These are phyloP conservation scores for Aphaenogaster ashmeadi DNA, from an alignment of 1,140 invertebrate species.

Conservation along the genomic window DNA sequence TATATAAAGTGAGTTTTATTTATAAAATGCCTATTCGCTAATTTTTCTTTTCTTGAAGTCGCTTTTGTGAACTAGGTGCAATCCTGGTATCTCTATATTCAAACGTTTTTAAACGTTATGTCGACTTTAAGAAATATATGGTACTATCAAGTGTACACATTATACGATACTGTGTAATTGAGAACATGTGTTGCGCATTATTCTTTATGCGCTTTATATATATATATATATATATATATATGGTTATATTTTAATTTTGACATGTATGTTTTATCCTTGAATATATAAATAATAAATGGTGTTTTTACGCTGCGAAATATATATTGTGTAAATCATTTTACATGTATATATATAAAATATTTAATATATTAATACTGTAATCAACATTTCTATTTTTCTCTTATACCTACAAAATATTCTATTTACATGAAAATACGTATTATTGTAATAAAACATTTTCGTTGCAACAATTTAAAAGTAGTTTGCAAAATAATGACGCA, in stretches of 20 bases:
- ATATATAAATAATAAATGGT: constrained; percentile 51
- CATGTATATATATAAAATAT: constrained; percentile 35
- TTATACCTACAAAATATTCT: not conserved
- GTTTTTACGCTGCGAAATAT: not conserved
- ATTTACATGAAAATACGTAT: not conserved
- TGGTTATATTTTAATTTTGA: not conserved
- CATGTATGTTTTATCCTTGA: constrained; percentile 8
- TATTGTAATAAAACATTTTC: not conserved
- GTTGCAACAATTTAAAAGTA: not conserved
- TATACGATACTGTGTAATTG: constrained; percentile 3
- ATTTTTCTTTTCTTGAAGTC: constrained; percentile 1
- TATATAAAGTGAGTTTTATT: constrained; percentile 67
- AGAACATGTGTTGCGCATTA: not conserved
- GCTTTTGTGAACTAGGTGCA: not conserved
- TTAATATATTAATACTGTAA: not conserved
- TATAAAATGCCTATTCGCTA: not conserved
- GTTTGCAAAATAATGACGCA: not conserved
- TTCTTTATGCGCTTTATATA: not conserved
- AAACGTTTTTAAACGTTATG: not conserved
- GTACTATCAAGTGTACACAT: constrained; percentile 4
- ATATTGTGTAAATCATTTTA: constrained; percentile 23
- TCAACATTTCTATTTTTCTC: not conserved
- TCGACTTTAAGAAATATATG: constrained; percentile 3
- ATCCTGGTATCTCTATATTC: not conserved
- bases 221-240: constrained; percentile 25